Evolutionary conservation across 2,113 vertebrate species (phyloP), one percentile per base, ranked within the genome.

Genomic region (Entelurus aequoreus): DNA sequence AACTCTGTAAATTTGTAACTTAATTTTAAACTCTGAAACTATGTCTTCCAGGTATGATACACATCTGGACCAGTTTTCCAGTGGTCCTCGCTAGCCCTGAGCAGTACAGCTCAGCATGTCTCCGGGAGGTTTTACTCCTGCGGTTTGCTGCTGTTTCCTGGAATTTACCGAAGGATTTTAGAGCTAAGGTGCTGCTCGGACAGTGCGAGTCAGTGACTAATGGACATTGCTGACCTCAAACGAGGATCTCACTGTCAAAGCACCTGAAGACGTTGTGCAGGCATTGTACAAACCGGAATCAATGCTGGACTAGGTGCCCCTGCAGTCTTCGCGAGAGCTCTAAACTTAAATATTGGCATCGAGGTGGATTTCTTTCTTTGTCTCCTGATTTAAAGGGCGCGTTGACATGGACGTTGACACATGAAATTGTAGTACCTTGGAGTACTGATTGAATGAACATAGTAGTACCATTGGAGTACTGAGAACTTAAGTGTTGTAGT

Each of bases 91-190:
- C 89, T 80, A 89, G 70, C 89, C 81, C 83, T 83, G 90, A 90
- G 85, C 86, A 84, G 90, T 92, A 89, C 71, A 84, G 81, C 93
- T 94, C 89, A 84, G 86, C 86, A 87, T 83, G 86, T 94, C 93
- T 93, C 88, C 73, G 89, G 94, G 93, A 94, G 93, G 91, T 86
- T 74, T 91, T 91, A 93, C 94, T 95, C 94, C 93, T 57, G 90
- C 84, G 90, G 83, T 92, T 94, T 98, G 95, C 97, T 99, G 97
- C 95, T 98, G 90, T 90, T 92, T 90, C 90, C 91, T 93, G 88
- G 84, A 72, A 80, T 80, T 72, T 76, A 83, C 70, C 65, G 56
- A 79, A 77, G 77, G 80, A 87, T 78, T 40, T 67, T 84, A 72
- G 79, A 83, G 78, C 81, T 78, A 82, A 73, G 74, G 71, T 78